A percentile compares a stretch with the other conserved stretches of the same genome.
phyloP scores from a whole-genome alignment of 2,113 vertebrate species.

The Pantherophis guttatus region DNA sequence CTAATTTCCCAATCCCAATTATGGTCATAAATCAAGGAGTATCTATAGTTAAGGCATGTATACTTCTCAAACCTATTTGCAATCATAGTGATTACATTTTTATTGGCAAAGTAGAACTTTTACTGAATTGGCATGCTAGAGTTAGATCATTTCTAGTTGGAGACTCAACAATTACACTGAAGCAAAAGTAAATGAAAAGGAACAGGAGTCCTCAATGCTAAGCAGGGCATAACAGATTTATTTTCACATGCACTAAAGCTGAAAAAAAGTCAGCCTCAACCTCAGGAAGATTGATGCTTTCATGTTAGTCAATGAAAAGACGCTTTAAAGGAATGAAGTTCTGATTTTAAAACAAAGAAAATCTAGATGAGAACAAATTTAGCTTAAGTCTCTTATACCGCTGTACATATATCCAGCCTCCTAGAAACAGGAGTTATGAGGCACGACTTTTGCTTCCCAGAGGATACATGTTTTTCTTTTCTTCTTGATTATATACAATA shows the following conservation, averaged over 20 bases:
- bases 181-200: background rate
- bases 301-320: background rate
- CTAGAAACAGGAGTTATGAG: background rate
- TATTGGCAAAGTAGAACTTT: background rate
- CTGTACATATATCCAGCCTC: background rate
- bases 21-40: too few relatives aligned
- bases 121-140: background rate
- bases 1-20: too few relatives aligned
- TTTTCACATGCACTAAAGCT: background rate
- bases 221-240: background rate
- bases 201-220: background rate
- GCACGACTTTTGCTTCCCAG: background rate
- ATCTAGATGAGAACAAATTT: background rate
- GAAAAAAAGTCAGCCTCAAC: background rate
- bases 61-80: background rate
- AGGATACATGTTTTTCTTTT: background rate
- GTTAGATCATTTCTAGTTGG: background rate
- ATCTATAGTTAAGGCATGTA: background rate
- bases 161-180: background rate
- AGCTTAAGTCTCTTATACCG: background rate
- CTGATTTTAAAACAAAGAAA: background rate
- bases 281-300: background rate
- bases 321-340: background rate
- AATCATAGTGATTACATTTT: background rate
- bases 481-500: background rate